A percentile compares a stretch with the other conserved stretches of the same genome.
Evolutionary conservation across 2,888 invertebrate species (phyloP).

Genomic region (Caenorhabditis angaria): DNA sequence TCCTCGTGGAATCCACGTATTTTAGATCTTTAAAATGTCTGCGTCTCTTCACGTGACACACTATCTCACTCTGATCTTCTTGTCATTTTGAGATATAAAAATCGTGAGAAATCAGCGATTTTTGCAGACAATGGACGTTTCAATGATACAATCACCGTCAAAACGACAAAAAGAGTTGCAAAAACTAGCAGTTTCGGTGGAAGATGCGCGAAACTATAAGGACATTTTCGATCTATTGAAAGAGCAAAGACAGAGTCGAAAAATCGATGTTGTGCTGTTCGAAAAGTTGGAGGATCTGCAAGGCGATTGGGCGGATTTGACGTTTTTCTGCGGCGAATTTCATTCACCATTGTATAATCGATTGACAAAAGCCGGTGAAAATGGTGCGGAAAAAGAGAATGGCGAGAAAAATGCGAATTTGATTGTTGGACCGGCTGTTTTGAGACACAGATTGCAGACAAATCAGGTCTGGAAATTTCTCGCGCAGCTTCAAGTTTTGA

Average conservation of each 20-base stretch:
- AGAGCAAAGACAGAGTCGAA: conserved; percentile 29
- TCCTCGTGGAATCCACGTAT: not conserved
- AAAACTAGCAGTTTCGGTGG: conserved; percentile 30
- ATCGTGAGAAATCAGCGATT: not conserved
- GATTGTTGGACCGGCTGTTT: conserved; percentile 39
- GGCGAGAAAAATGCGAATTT: conserved; percentile 19
- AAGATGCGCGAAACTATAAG: conserved; percentile 24
- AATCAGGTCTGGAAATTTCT: too few relatives aligned
- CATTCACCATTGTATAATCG: conserved; percentile 27
- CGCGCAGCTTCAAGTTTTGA: too few relatives aligned
- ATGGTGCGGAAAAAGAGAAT: not conserved
- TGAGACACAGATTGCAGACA: conserved; percentile 31
- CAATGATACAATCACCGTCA: conserved; percentile 37
- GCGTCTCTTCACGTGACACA: not conserved
- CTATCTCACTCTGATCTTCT: not conserved
- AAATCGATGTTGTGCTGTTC: conserved; percentile 25
- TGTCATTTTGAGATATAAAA: not conserved
- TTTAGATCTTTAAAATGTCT: not conserved
- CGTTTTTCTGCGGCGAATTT: conserved; percentile 43
- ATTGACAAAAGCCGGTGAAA: too few relatives aligned
- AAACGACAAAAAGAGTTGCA: conserved; percentile 25
- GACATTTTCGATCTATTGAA: conserved; percentile 35
- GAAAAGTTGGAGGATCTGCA: conserved; percentile 23
- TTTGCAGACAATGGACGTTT: conserved; percentile 28
- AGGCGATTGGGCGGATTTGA: conserved; percentile 30